Percentiles rank a stretch among this genome's conserved stretches.
phyloP scores from a whole-genome alignment of 2,113 vertebrate species.

The Prochilodus magdalenae region DNA sequence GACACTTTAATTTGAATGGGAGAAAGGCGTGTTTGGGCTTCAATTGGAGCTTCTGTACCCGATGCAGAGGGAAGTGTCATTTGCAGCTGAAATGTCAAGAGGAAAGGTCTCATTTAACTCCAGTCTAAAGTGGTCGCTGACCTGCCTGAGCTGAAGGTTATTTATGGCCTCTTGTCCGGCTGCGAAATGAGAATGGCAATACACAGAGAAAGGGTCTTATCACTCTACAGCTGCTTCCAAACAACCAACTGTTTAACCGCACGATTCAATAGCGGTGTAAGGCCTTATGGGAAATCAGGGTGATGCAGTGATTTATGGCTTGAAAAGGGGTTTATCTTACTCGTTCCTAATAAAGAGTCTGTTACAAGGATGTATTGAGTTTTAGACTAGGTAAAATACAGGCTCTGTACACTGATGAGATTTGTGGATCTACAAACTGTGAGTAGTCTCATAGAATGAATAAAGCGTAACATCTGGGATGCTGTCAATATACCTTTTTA shows the following conservation, averaged over 20 bases:
- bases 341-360: not conserved
- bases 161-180: constrained; percentile 33
- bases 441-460: not conserved
- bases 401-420: not conserved
- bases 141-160: constrained; percentile 41
- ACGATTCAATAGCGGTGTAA: not conserved
- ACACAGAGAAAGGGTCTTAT: constrained; percentile 9
- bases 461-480: too few species aligned
- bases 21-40: constrained; percentile 34
- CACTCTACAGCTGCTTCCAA: constrained; percentile 11
- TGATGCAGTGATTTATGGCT: not conserved
- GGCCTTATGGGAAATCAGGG: not conserved
- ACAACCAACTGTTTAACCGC: constrained; percentile 12
- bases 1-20: constrained; percentile 62
- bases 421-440: not conserved
- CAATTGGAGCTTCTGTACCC: not conserved
- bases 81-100: constrained; percentile 51
- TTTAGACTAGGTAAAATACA: not conserved
- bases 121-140: constrained; percentile 41
- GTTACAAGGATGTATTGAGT: not conserved
- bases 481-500: not conserved
- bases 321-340: not conserved
- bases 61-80: constrained; percentile 11
- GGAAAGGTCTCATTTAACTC: constrained; percentile 54
- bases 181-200: not conserved